phyloP scores from a whole-genome alignment of 2,113 vertebrate species.

The Crotalus tigris region DNA sequence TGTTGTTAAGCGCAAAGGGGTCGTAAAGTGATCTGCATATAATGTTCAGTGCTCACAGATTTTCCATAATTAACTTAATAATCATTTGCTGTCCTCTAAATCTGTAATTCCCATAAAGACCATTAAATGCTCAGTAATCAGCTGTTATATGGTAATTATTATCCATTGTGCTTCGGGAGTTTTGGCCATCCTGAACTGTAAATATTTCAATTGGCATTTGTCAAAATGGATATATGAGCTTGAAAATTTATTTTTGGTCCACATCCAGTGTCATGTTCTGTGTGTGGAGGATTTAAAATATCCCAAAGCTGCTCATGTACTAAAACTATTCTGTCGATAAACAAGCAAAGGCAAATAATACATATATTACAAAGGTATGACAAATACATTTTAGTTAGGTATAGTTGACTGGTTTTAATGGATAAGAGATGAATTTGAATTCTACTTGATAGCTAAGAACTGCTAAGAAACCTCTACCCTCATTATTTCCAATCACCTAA shows the following conservation, averaged over 20 bases:
- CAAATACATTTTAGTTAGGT: background rate
- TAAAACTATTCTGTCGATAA: background rate
- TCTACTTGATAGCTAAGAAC: background rate
- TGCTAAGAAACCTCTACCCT: background rate
- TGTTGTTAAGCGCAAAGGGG: background rate
- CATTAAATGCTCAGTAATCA: background rate
- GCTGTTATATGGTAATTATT: slow-evolving; percentile 10
- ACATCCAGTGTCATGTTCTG: background rate
- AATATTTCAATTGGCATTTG: background rate
- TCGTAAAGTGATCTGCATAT: background rate
- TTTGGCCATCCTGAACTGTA: background rate
- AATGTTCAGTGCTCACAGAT: slow-evolving; percentile 11
- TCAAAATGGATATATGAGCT: background rate
- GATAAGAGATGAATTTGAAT: background rate
- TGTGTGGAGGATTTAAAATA: background rate
- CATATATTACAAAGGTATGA: background rate
- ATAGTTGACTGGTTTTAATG: background rate
- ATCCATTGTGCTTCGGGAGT: background rate
- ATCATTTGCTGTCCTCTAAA: background rate
- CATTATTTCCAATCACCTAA: background rate
- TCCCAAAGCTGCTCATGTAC: background rate
- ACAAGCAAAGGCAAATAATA: background rate
- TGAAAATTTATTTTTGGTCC: background rate
- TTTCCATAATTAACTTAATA: slow-evolving; percentile 22
- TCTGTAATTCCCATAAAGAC: slow-evolving; percentile 11